A percentile compares a stretch with the other conserved stretches of the same genome.
Evolutionary conservation across 2,888 invertebrate species (phyloP).

Genomic region (Sclerodermus sp.): DNA sequence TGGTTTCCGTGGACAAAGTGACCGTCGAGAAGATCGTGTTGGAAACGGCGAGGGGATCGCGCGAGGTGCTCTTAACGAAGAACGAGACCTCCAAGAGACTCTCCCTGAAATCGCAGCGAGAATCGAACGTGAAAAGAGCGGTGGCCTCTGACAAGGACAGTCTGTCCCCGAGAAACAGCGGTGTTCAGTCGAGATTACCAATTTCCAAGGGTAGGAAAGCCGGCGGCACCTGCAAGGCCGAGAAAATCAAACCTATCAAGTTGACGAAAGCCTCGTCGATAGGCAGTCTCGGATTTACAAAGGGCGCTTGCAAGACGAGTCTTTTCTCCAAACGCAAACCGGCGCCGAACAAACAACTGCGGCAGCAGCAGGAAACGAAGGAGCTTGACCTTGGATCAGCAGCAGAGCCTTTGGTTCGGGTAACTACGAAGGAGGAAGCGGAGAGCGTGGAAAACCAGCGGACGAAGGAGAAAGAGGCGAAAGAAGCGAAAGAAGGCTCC

Average conservation of each 20-base stretch:
- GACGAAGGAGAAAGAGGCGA: too few species aligned
- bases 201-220: slow-evolving; percentile 6
- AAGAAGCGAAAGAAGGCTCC: too few species aligned
- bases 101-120: slow-evolving; percentile 13
- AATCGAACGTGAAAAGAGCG: too few species aligned
- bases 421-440: too few species aligned
- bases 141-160: slow-evolving; percentile 6
- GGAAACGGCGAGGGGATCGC: slow-evolving; percentile 29
- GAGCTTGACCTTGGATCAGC: too few species aligned
- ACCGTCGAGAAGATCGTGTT: slow-evolving; percentile 40
- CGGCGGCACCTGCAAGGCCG: slow-evolving; percentile 6
- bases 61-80: slow-evolving; percentile 36
- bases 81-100: slow-evolving; percentile 34
- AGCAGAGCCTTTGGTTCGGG: too few species aligned
- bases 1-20: slow-evolving; percentile 39
- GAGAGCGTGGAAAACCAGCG: too few species aligned
- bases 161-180: too few species aligned
- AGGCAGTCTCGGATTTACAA: slow-evolving; percentile 27
- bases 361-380: too few species aligned
- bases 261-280: slow-evolving; percentile 32
- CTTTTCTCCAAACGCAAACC: too few species aligned
- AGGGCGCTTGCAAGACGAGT: too few species aligned
- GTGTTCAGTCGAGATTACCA: slow-evolving; percentile 17
- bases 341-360: too few species aligned
- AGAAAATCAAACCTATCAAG: slow-evolving; percentile 31